Evolutionary conservation across 2,888 invertebrate genomes (phyloP).

Genomic region (Drosophila mulleri): DNA sequence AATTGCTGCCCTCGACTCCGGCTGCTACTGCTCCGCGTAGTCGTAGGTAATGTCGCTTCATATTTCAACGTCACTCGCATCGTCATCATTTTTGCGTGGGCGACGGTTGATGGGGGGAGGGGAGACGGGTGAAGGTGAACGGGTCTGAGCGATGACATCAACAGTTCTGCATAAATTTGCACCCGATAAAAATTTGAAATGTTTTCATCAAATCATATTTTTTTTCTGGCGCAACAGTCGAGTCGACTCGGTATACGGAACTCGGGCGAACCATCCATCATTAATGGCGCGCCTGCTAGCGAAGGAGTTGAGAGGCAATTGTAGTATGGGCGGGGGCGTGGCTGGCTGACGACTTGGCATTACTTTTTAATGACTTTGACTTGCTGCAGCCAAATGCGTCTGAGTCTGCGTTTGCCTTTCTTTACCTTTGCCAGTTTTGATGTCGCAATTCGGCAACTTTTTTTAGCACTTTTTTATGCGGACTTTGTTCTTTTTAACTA

Average conservation of each 20-base stretch:
- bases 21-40: background rate
- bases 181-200: constrained; percentile 83
- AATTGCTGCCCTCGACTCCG: background rate
- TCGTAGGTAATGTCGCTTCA: constrained; percentile 72
- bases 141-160: constrained; percentile 76
- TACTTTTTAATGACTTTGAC: constrained; percentile 82
- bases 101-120: background rate
- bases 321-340: constrained; percentile 27
- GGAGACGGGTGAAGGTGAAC: background rate
- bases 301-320: constrained; percentile 57
- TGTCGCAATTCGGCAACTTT: constrained; percentile 40
- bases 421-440: constrained; percentile 44
- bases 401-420: constrained; percentile 42
- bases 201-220: constrained; percentile 80
- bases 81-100: constrained; percentile 71
- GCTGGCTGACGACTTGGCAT: constrained; percentile 71
- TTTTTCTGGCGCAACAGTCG: constrained; percentile 38
- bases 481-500: constrained; percentile 19
- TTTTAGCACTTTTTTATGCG: constrained; percentile 28
- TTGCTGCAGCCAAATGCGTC: constrained; percentile 75
- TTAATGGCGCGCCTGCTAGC: constrained; percentile 66
- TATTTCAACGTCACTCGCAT: constrained; percentile 80
- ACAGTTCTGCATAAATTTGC: constrained; percentile 83
- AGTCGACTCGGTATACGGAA: constrained; percentile 18
- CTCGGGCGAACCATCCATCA: constrained; percentile 72